Base-by-base conservation (phyloP, 2,888 invertebrate species). In the Drosophila gaucha region DNA sequence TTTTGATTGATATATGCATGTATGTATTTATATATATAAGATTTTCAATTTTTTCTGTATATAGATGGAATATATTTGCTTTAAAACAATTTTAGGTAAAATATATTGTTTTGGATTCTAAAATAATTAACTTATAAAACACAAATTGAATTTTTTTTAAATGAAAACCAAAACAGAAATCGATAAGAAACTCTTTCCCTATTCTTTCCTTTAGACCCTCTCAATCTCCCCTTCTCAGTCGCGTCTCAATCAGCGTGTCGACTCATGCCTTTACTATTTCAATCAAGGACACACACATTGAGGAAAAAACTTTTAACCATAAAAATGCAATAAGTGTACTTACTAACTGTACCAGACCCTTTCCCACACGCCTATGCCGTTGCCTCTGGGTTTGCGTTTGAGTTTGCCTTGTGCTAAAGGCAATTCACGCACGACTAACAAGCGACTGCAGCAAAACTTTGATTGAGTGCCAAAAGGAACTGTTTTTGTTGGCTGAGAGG, bases 271-370 rank as follows among this genome's bases (percentile, higher is more conserved):
- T 59, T 63, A 41, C 51, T 26, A 58, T 36, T 52, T 50, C 68
- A 83, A 73, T 72, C 73, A 68, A 51, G 41, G 41, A 47, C 49
- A 54, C 59, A 64, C 71, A 50, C 55, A 65, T 47, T 63, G 31
- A 47, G 26, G 49, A 54, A 76, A 51, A 79, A 80, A 83, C 47
- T 83, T 80, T 76, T 64, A 35, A 38, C 59, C 71, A 80, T 86
- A 80, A 86, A 80, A 80, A 80, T 80, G 86, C 80, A 80, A 84
- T 80, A 83, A 84, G 84, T 83, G 80, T 80, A 84, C 51, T 72
- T 80, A 80, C 54, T 72, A 52, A 60, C 64, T 52, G 46, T 64
- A 47, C 54, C 56, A 64, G 69, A 56, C 84, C 70, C 63, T 80
- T 79, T 76, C 24, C 24, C n/a, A n/a, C n/a, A n/a, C n/a, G 24